Percentiles rank a stretch among this genome's conserved stretches.
Evolutionary conservation across 53 echinoderm and acorn worm species (phyloP).

Genomic region (Luidia sarsii): DNA sequence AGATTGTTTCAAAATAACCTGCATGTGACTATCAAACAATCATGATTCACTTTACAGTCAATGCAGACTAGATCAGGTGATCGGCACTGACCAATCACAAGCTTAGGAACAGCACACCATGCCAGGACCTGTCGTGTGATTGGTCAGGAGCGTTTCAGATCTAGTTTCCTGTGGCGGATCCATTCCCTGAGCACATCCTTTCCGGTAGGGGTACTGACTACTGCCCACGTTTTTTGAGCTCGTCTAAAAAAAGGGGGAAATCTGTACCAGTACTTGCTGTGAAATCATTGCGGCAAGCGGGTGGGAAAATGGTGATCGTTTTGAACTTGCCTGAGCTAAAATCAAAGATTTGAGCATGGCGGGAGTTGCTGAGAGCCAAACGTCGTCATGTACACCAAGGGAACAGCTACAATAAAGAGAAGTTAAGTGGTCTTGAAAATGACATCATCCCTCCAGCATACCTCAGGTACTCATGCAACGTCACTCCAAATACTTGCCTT

Average conservation of each 20-base stretch:
- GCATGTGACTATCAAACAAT: neutral
- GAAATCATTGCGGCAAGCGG: slow-evolving; percentile 45
- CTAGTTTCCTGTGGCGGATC: too few relatives aligned
- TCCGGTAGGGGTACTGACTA: too few relatives aligned
- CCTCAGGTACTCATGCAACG: neutral
- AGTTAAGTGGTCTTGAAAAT: slow-evolving; percentile 3
- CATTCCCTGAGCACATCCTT: too few relatives aligned
- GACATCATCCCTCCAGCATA: neutral
- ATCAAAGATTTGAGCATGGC: slow-evolving; percentile 45
- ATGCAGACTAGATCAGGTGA: neutral
- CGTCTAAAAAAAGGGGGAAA: slow-evolving; percentile 15
- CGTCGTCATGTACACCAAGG: neutral
- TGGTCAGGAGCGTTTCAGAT: neutral
- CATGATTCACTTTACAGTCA: neutral
- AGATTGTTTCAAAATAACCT: too few relatives aligned
- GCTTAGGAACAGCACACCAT: too few relatives aligned
- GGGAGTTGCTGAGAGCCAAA: slow-evolving; percentile 19
- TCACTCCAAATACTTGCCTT: neutral
- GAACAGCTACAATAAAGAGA: slow-evolving; percentile 45
- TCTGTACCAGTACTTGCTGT: slow-evolving; percentile 31
- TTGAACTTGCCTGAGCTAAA: slow-evolving; percentile 52
- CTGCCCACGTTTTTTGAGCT: too few relatives aligned
- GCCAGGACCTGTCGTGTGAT: neutral
- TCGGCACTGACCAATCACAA: neutral
- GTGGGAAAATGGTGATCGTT: slow-evolving; percentile 13